Percentiles rank a stretch among this genome's conserved stretches.
These are phyloP conservation scores for Dorcus parallelipipedus DNA, from an alignment of 2,888 invertebrate genomes.

Conservation along the genomic window DNA sequence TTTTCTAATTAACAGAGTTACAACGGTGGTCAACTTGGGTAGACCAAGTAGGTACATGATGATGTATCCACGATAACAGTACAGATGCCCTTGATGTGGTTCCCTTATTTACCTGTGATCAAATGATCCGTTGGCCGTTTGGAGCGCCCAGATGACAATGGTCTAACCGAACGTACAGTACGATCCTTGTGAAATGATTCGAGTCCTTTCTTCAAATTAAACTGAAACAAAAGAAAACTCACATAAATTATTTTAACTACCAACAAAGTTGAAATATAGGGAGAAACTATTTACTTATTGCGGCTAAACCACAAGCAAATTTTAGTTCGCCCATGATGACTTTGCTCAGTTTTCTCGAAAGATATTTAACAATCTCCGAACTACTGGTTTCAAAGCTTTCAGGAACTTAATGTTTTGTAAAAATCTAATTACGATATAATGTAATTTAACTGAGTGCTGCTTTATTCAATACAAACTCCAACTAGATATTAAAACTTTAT, in stretches of 20 bases:
- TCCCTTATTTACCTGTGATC: slow-evolving; percentile 28
- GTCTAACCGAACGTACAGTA: not conserved
- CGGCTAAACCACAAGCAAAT: not conserved
- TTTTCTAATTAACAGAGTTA: too few relatives aligned
- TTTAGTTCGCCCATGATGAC: not conserved
- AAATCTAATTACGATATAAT: too few relatives aligned
- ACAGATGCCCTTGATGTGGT: slow-evolving; percentile 9
- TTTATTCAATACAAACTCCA: too few relatives aligned
- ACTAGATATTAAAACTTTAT: too few relatives aligned
- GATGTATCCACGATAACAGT: too few relatives aligned
- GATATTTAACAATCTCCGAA: too few relatives aligned
- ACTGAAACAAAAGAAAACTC: slow-evolving; percentile 7
- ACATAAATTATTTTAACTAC: not conserved
- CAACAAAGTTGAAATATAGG: not conserved
- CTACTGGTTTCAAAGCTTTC: too few relatives aligned
- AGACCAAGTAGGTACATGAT: too few relatives aligned
- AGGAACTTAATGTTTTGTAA: too few relatives aligned
- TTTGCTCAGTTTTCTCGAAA: too few relatives aligned
- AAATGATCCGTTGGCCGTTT: slow-evolving; percentile 33
- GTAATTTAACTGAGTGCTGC: too few relatives aligned
- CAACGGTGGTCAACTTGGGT: too few relatives aligned
- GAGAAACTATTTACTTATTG: not conserved
- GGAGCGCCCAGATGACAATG: slow-evolving; percentile 9
- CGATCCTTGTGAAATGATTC: slow-evolving; percentile 7
- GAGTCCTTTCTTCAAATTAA: slow-evolving; percentile 7